Evolutionary conservation across 2,113 vertebrate genomes (phyloP).

Genomic region (Kryptolebias marmoratus): DNA sequence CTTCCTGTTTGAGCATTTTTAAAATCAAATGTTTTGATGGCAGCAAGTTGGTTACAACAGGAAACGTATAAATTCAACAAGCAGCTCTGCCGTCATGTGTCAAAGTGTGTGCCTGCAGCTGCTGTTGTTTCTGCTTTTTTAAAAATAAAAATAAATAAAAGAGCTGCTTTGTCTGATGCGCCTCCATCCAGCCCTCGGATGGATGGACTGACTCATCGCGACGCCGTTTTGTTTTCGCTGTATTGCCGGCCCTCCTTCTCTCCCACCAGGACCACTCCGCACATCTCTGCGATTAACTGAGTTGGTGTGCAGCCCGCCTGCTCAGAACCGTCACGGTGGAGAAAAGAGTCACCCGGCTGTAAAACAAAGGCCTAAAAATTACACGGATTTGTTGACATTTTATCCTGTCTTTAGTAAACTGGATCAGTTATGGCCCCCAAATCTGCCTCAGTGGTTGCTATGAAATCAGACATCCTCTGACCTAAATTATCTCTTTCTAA

Average conservation of each 20-base stretch:
- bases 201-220: conserved; percentile 40
- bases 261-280: conserved; percentile 3
- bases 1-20: too few species aligned
- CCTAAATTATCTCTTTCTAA: neutral
- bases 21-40: too few species aligned
- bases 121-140: conserved; percentile 11
- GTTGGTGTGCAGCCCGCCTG: conserved; percentile 7
- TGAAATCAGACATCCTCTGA: neutral
- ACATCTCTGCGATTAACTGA: conserved; percentile 45
- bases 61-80: neutral
- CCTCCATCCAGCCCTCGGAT: conserved; percentile 8
- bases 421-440: neutral
- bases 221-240: conserved; percentile 37
- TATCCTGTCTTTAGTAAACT: neutral
- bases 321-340: neutral
- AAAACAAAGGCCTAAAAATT: conserved; percentile 1
- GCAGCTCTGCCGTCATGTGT: neutral
- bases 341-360: conserved; percentile 12
- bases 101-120: neutral
- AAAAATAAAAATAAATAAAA: neutral
- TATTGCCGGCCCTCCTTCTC: conserved; percentile 18
- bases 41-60: too few species aligned
- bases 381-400: conserved; percentile 12
- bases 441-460: neutral
- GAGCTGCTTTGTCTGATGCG: conserved; percentile 21